Percentiles rank a stretch among this genome's conserved stretches.
These are phyloP conservation scores for Aphis craccivora DNA, from an alignment of 1,140 invertebrate species.

Conservation along the genomic window DNA sequence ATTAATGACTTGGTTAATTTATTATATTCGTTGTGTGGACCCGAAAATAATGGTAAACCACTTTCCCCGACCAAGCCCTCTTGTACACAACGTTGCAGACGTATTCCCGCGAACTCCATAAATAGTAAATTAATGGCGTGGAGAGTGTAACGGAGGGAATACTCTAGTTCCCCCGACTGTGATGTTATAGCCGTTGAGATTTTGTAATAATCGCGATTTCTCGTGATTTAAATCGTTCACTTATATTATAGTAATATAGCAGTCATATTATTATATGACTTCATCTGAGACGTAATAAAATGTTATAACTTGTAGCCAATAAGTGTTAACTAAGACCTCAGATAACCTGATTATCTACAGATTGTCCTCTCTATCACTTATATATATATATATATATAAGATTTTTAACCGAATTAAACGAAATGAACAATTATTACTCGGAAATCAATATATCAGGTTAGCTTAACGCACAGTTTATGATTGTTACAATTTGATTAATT, in stretches of 20 bases:
- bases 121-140: constrained; percentile 39
- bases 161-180: neutral
- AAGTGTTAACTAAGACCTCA: neutral
- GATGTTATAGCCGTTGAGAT: neutral
- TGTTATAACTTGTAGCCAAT: neutral
- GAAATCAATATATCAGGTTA: neutral
- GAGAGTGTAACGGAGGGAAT: neutral
- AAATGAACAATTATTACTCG: neutral
- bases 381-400: too few species aligned
- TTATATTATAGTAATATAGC: neutral
- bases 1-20: constrained; percentile 56
- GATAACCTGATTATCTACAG: neutral
- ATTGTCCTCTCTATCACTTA: neutral
- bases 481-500: neutral
- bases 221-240: neutral
- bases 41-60: constrained; percentile 25
- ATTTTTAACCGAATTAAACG: neutral
- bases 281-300: neutral
- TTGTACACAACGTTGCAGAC: constrained; percentile 1
- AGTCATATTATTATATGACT: neutral
- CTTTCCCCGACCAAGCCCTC: neutral
- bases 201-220: neutral
- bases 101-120: constrained; percentile 1
- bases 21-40: constrained; percentile 28
- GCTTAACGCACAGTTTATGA: neutral